These are phyloP conservation scores for Ceyx melanurus DNA, from an alignment of 2,113 vertebrate species.

Conservation along the genomic window DNA sequence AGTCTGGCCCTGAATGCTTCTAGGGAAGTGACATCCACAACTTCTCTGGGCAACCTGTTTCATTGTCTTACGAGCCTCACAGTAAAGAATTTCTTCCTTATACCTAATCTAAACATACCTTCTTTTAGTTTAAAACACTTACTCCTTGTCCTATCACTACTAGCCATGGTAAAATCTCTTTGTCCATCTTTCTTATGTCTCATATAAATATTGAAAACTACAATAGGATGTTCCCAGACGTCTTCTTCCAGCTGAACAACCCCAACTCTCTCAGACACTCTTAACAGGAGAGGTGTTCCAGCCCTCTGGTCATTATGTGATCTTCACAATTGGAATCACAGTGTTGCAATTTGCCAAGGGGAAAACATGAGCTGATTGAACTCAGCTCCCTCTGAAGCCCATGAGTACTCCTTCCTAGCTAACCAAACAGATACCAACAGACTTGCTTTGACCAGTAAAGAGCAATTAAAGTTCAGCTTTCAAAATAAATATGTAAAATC, in stretches of 20 bases:
- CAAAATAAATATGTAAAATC: background rate
- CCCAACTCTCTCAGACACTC: background rate
- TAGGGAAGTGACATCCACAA: background rate
- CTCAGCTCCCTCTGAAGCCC: background rate
- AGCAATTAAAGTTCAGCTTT: background rate
- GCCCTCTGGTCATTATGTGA: rapidly evolving
- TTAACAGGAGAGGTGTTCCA: background rate
- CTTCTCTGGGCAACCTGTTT: no score
- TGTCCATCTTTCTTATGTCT: background rate
- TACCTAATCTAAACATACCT: background rate
- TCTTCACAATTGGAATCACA: background rate
- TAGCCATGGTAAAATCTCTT: background rate
- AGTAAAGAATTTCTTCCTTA: background rate
- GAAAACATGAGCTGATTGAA: background rate
- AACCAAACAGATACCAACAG: background rate
- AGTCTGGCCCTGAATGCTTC: background rate
- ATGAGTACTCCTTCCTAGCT: background rate
- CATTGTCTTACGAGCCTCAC: background rate
- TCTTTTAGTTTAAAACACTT: background rate
- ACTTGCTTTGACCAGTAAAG: background rate
- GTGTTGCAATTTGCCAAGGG: background rate
- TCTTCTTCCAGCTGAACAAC: background rate
- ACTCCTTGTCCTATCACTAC: background rate
- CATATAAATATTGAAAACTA: background rate
- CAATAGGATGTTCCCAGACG: background rate